These are phyloP conservation scores for Dysdera silvatica DNA, from an alignment of 1,140 invertebrate genomes.

Conservation along the genomic window DNA sequence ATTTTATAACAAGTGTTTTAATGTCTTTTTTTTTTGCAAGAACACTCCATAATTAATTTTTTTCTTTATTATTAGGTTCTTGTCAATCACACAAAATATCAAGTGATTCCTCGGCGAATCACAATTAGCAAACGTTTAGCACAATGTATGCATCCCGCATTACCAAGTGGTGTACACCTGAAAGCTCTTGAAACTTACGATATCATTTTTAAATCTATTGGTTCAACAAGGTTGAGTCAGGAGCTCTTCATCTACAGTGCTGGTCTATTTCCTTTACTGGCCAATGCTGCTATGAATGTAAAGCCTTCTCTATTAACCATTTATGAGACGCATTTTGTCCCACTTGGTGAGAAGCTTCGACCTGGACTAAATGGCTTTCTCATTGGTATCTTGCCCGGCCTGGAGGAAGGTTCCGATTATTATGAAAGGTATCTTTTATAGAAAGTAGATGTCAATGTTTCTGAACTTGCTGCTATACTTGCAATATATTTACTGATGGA, in stretches of 20 bases:
- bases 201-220: conserved; percentile 85
- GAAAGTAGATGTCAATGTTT: neutral
- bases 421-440: conserved; percentile 74
- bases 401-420: conserved; percentile 86
- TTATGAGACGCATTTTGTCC: conserved; percentile 87
- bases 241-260: conserved; percentile 82
- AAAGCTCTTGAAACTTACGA: conserved; percentile 91
- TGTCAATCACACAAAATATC: conserved; percentile 64
- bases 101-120: conserved; percentile 79
- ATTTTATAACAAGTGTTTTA: too few species aligned
- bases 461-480: too few species aligned
- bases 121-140: conserved; percentile 87
- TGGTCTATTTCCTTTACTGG: conserved; percentile 80
- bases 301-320: conserved; percentile 72
- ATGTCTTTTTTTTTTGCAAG: too few species aligned
- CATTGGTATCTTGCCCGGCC: conserved; percentile 70
- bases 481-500: too few species aligned
- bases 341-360: conserved; percentile 65
- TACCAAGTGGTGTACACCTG: conserved; percentile 83
- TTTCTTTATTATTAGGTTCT: conserved; percentile 55
- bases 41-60: too few species aligned
- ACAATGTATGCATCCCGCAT: conserved; percentile 88
- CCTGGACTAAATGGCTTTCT: conserved; percentile 81
- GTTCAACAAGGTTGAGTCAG: conserved; percentile 67
- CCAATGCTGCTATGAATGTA: conserved; percentile 84